phyloP scores from a whole-genome alignment of 2,888 invertebrate species.

The Sthenelais limicola region DNA sequence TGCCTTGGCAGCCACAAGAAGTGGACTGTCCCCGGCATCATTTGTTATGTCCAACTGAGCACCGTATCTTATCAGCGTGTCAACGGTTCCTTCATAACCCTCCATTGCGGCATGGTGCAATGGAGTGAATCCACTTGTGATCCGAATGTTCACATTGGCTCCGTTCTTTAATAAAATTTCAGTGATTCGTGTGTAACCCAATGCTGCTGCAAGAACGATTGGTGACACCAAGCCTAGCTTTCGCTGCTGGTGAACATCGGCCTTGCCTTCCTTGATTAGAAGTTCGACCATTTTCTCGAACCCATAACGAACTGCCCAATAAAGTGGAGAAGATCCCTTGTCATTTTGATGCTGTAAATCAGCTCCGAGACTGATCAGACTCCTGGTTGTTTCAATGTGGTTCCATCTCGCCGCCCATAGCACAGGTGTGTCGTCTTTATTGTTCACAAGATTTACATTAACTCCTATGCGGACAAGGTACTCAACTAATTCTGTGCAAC shows the following conservation, averaged over 20 bases:
- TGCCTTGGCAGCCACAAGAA: conserved; percentile 64
- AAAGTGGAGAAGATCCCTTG: conserved; percentile 69
- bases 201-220: conserved; percentile 66
- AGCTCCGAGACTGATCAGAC: conserved; percentile 53
- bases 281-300: conserved; percentile 58
- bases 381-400: conserved; percentile 52
- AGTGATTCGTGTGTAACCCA: conserved; percentile 61
- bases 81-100: conserved; percentile 61
- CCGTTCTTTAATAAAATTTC: conserved; percentile 56
- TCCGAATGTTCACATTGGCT: conserved; percentile 62
- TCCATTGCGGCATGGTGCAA: conserved; percentile 71
- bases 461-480: conserved; percentile 45
- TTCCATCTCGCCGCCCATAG: conserved; percentile 69
- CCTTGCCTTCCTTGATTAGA: conserved; percentile 59
- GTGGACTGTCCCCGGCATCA: conserved; percentile 63
- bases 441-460: conserved; percentile 43
- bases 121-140: conserved; percentile 66
- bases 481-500: conserved; percentile 50
- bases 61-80: conserved; percentile 42
- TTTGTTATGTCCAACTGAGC: conserved; percentile 62
- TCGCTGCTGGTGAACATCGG: conserved; percentile 59
- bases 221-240: conserved; percentile 68
- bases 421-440: conserved; percentile 66
- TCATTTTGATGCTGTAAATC: conserved; percentile 63
- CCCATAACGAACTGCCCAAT: conserved; percentile 70